phyloP scores from a whole-genome alignment of 2,888 invertebrate genomes.

The Sylvicola fuscatus region DNA sequence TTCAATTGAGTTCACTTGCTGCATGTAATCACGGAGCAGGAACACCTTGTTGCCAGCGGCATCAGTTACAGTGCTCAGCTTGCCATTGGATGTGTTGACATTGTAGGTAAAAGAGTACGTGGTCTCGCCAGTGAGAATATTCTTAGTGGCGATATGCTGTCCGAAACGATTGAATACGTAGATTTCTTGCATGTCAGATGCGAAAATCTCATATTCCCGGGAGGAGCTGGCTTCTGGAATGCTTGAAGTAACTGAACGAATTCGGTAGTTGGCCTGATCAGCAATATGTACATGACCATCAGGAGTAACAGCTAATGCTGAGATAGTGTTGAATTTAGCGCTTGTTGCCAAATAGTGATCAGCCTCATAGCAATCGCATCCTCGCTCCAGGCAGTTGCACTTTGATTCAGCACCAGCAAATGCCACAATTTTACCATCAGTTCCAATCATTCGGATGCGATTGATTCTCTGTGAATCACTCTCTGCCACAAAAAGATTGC shows the following conservation, averaged over 20 bases:
- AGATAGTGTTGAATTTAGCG: conserved; percentile 85
- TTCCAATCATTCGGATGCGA: conserved; percentile 72
- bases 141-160: conserved; percentile 82
- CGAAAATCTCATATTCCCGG: conserved; percentile 82
- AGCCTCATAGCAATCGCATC: conserved; percentile 83
- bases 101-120: conserved; percentile 90
- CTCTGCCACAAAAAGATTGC: conserved; percentile 85
- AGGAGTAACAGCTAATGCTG: conserved; percentile 80
- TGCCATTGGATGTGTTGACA: conserved; percentile 90
- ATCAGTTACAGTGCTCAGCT: conserved; percentile 81
- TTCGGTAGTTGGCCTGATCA: conserved; percentile 81
- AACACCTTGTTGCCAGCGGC: conserved; percentile 81
- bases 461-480: conserved; percentile 91
- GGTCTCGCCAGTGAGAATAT: conserved; percentile 86
- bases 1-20: conserved; percentile 83
- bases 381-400: conserved; percentile 79
- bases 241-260: conserved; percentile 72
- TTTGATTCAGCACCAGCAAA: conserved; percentile 89
- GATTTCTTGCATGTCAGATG: conserved; percentile 87
- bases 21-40: conserved; percentile 60
- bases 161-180: conserved; percentile 88
- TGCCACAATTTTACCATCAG: conserved; percentile 81
- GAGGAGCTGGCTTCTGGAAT: conserved; percentile 69
- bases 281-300: conserved; percentile 90
- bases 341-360: conserved; percentile 82